A percentile compares a stretch with the other conserved stretches of the same genome.
Evolutionary conservation across 2,888 invertebrate genomes (phyloP).

Genomic region (Tetrapedia diversipes): DNA sequence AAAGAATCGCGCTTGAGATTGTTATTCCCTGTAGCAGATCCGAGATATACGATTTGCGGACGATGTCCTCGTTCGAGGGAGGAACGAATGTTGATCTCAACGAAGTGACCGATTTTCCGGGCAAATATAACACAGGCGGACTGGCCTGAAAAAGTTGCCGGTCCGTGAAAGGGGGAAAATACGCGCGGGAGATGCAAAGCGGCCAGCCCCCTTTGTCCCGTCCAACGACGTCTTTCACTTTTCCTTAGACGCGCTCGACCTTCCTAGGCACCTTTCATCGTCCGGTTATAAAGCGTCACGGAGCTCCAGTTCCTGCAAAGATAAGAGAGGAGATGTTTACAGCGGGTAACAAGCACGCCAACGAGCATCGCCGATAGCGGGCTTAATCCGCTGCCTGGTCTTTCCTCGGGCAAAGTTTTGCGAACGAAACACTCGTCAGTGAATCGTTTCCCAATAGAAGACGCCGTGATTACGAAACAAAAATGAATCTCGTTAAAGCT

Average conservation of each 20-base stretch:
- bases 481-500: too few relatives aligned
- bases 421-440: not conserved
- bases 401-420: conserved; percentile 8
- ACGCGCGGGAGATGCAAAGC: not conserved
- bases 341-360: conserved; percentile 69
- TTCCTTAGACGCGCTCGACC: conserved; percentile 22
- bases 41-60: not conserved
- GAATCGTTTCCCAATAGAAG: too few relatives aligned
- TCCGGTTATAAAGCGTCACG: conserved; percentile 40
- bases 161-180: not conserved
- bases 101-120: conserved; percentile 14
- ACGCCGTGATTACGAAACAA: too few relatives aligned
- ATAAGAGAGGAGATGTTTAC: conserved; percentile 74
- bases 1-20: too few relatives aligned
- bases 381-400: conserved; percentile 25
- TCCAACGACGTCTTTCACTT: conserved; percentile 26
- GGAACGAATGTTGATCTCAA: not conserved
- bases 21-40: too few relatives aligned
- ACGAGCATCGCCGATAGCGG: conserved; percentile 54
- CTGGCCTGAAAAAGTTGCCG: not conserved
- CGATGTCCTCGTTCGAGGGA: too few relatives aligned
- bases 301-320: conserved; percentile 72
- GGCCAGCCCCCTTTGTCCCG: conserved; percentile 14
- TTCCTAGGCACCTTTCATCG: conserved; percentile 49
- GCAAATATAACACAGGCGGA: not conserved